Percentiles rank a stretch among this genome's conserved stretches.
phyloP scores from a whole-genome alignment of 2,888 invertebrate genomes.

The Monoplex corrugatus region DNA sequence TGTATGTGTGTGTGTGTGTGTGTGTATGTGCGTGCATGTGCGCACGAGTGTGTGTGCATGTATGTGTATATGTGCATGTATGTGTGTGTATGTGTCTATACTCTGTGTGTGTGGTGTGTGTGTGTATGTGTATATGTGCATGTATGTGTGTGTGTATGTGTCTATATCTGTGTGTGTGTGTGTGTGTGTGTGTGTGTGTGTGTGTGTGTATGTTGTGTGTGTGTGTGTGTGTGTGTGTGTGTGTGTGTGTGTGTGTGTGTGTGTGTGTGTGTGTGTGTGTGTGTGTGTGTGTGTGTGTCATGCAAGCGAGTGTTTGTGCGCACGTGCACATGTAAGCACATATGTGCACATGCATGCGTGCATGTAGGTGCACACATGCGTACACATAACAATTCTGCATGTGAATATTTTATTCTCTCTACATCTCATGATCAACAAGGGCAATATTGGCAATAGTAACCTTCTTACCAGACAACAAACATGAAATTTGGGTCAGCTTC shows the following conservation, averaged over 20 bases:
- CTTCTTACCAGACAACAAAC: no score
- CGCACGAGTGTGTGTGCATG: not conserved
- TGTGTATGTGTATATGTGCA: not conserved
- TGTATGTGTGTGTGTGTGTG: not conserved
- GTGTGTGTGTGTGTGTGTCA: not conserved
- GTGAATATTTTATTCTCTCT: no score
- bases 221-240: not conserved
- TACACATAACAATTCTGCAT: no score
- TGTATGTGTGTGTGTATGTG: not conserved
- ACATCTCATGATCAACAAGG: no score
- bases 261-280: no score
- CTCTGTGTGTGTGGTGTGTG: not conserved
- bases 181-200: not conserved
- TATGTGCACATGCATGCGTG: no score
- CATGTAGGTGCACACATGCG: no score
- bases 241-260: conserved; percentile 1
- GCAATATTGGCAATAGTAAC: no score
- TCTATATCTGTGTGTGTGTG: not conserved
- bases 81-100: not conserved
- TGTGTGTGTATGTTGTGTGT: not conserved
- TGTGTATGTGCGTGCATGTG: not conserved
- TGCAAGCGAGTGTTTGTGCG: not conserved
- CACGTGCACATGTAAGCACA: not conserved
- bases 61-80: not conserved
- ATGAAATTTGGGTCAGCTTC: no score